Evolutionary conservation across 2,113 vertebrate genomes (phyloP), one percentile per base, ranked within the genome.

Genomic region (Lynx canadensis): DNA sequence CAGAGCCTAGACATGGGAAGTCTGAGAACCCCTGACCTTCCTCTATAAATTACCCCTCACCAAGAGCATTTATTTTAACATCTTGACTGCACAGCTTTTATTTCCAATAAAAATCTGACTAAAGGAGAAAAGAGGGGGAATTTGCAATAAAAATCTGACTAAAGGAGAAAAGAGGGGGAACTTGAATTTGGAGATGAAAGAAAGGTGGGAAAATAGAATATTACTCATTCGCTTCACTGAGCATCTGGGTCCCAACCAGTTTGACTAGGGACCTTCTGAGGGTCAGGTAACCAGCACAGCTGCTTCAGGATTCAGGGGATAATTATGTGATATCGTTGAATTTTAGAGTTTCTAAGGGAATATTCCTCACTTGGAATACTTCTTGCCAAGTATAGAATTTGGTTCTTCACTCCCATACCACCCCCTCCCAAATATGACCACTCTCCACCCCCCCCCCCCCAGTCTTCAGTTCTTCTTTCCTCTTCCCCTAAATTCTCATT

Each of bases 61-160:
- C 31, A 55, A 38, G 38, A 41, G 9, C 15, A 84, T 84, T 19
- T 80, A 23, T 50, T 79, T 83, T 71, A 94, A 94, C 57, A 68
- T 91, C 74, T 38, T 89, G 50, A 52, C 33, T 79, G 31, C 33
- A 45, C 36, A 38, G 69, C 65, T 84, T 94, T 88, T 12, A 57
- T 92, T 94, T 92, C 79, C 57, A 73, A n/a, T 66, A 81, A 93
- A 83, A 94, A 84, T 91, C 76, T 88, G 27, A 92, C 55, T 89
- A 19, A 73, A 91, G 78, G 74, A 71, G 48, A 81, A 79, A 36
- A 36, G 27, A 83, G 36, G 48, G 25, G 41, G 65, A 82, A 68
- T 48, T 78, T 83, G 76, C 57, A 73, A n/a, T 66, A 81, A 93
- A 83, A 94, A 84, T 91, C 76, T 88, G 27, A 92, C 55, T 89